These are phyloP conservation scores for Microcebus griseorufus DNA, from an alignment of 2,113 vertebrate genomes.

Conservation along the genomic window DNA sequence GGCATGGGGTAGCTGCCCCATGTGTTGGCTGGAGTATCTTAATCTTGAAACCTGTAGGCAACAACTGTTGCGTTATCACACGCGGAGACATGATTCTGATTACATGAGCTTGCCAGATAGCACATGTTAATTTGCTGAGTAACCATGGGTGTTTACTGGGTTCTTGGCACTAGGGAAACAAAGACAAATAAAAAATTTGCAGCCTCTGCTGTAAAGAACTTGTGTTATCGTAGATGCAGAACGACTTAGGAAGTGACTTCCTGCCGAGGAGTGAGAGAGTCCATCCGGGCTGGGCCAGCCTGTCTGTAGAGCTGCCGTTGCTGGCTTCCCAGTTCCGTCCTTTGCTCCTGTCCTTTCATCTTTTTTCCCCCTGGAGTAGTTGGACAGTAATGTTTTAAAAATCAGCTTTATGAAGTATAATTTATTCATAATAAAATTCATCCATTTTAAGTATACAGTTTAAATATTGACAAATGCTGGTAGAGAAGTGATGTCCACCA, in stretches of 20 bases:
- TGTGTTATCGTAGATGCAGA: rapidly evolving
- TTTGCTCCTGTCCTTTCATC: neutral
- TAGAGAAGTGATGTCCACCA: rapidly evolving
- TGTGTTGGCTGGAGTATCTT: too few species aligned
- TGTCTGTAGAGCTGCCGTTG: too few species aligned
- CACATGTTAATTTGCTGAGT: rapidly evolving
- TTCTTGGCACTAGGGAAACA: neutral
- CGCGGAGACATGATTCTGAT: rapidly evolving
- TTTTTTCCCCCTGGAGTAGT: neutral
- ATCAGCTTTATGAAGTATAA: too few species aligned
- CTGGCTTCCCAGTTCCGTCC: too few species aligned
- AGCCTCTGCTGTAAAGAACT: neutral
- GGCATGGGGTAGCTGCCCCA: neutral
- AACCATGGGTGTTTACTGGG: neutral
- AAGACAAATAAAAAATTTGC: neutral
- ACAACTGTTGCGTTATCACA: neutral
- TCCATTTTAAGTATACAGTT: rapidly evolving
- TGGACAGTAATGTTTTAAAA: neutral
- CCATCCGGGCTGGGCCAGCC: too few species aligned
- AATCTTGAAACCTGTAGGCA: neutral
- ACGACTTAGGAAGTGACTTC: rapidly evolving
- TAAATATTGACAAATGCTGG: neutral
- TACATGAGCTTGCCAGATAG: rapidly evolving
- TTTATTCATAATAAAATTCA: neutral
- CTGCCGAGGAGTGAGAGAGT: too few species aligned